A percentile compares a stretch with the other conserved stretches of the same genome.
Conservation (phyloP, 2,113 vertebrate genomes). For the Microcebus jonahi region DNA sequence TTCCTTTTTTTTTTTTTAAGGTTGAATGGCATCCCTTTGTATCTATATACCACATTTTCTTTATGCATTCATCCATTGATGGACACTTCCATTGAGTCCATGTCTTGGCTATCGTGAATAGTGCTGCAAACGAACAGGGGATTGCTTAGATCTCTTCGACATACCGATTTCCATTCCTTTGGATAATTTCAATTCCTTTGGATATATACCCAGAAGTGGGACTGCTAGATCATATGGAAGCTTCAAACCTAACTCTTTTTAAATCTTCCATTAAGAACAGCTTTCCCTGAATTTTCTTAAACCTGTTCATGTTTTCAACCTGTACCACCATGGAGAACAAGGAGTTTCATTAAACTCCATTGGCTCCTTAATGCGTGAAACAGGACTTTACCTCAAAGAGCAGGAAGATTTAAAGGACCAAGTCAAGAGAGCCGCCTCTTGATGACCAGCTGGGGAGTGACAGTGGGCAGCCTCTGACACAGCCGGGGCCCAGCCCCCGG, state of each 20-base stretch:
- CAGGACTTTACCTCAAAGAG: neutral
- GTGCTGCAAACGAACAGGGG: neutral
- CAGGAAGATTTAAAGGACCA: neutral
- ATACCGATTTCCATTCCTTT: neutral
- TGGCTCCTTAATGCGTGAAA: neutral
- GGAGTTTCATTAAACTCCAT: neutral
- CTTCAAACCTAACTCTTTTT: neutral
- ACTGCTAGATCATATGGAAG: neutral
- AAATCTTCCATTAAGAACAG: neutral
- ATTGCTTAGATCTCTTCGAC: neutral
- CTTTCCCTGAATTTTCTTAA: neutral
- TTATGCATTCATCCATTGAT: neutral
- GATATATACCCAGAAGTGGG: neutral
- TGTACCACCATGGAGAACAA: neutral
- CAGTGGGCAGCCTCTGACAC: neutral
- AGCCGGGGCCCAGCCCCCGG: neutral
- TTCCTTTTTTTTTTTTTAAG: neutral
- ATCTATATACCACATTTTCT: neutral
- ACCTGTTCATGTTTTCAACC: neutral
- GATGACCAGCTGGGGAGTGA: neutral
- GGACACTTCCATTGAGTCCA: neutral
- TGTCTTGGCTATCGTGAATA: neutral
- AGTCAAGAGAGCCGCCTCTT: neutral
- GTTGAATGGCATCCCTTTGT: neutral
- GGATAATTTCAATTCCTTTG: neutral